phyloP scores from a whole-genome alignment of 1,140 invertebrate species.

The Trichonephila clavipes region DNA sequence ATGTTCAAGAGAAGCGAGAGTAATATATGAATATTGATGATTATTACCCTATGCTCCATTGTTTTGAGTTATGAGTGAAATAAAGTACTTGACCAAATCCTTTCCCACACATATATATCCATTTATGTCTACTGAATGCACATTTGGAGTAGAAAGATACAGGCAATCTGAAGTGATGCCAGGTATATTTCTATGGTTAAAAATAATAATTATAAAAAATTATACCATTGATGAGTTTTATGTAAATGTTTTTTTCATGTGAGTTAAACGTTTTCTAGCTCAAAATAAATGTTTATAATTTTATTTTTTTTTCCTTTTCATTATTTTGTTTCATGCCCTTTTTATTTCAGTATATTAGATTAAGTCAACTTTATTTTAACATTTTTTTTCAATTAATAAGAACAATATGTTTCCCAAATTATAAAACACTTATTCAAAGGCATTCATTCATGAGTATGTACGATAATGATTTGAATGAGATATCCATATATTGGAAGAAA shows the following conservation, averaged over 20 bases:
- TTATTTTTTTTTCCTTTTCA: background rate
- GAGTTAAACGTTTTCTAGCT: background rate
- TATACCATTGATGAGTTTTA: background rate
- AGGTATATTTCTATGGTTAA: background rate
- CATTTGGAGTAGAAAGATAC: background rate
- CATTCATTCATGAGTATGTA: too few relatives aligned
- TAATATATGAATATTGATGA: slow-evolving; percentile 36
- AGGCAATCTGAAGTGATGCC: background rate
- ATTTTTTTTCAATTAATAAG: too few relatives aligned
- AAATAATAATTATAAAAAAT: background rate
- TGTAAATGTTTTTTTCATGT: background rate
- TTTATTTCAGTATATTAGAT: background rate
- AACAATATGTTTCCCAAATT: too few relatives aligned
- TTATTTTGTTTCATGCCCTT: background rate
- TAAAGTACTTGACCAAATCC: slow-evolving; percentile 31
- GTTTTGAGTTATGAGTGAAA: slow-evolving; percentile 19
- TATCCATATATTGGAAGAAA: too few relatives aligned
- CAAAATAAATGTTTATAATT: background rate
- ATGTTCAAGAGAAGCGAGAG: background rate
- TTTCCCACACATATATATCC: slow-evolving; percentile 14
- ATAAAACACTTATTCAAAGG: too few relatives aligned
- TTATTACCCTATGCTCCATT: slow-evolving; percentile 19
- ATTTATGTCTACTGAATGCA: slow-evolving; percentile 1
- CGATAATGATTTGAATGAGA: too few relatives aligned
- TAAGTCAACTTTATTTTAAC: background rate